Percentiles rank a stretch among this genome's conserved stretches.
These are phyloP conservation scores for Cavia porcellus DNA, from an alignment of 2,113 vertebrate species.

Conservation along the genomic window DNA sequence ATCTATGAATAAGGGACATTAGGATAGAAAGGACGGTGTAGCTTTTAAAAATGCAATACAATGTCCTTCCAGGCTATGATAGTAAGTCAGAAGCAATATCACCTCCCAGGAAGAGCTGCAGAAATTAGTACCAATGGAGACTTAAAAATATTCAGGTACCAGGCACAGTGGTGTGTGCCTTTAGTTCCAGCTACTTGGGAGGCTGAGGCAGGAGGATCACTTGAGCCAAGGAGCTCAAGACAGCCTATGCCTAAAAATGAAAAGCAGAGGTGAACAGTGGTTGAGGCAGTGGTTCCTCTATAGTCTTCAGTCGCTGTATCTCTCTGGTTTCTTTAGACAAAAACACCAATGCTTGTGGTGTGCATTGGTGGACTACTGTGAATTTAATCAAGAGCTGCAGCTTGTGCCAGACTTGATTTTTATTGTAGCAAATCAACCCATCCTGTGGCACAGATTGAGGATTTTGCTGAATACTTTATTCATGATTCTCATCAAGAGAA, in stretches of 20 bases:
- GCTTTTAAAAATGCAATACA: neutral
- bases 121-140: slow-evolving; percentile 5
- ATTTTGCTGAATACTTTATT: neutral
- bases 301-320: neutral
- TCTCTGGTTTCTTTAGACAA: neutral
- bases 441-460: neutral
- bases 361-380: neutral
- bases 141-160: neutral
- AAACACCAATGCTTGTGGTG: neutral
- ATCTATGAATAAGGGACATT: neutral
- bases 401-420: neutral
- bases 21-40: neutral
- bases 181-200: neutral
- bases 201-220: neutral
- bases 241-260: neutral
- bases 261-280: too few relatives aligned
- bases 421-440: neutral
- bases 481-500: neutral
- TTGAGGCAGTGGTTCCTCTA: neutral
- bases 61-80: neutral
- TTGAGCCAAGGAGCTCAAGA: neutral
- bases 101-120: neutral
- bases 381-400: neutral
- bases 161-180: neutral
- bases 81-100: neutral